Conservation (phyloP, 2,888 invertebrate genomes). For the Harmothoe impar region DNA sequence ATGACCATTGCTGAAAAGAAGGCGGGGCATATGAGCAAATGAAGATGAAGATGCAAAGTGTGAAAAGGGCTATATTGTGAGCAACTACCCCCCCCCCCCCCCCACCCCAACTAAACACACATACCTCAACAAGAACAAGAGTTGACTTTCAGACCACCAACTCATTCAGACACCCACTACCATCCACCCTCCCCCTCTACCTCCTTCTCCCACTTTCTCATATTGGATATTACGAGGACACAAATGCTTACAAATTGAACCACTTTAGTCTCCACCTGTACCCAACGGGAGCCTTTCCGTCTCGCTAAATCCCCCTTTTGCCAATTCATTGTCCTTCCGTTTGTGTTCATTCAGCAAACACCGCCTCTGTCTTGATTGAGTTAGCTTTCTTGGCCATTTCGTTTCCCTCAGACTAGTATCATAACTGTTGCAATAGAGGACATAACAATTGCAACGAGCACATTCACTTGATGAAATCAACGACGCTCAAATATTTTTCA, state of each 20-base stretch:
- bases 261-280: slow-evolving; percentile 42
- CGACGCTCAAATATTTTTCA: slow-evolving; percentile 64
- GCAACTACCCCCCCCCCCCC: too few relatives aligned
- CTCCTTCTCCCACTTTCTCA: not conserved
- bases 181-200: slow-evolving; percentile 7
- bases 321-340: slow-evolving; percentile 44
- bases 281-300: not conserved
- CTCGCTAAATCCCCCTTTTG: not conserved
- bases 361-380: slow-evolving; percentile 47
- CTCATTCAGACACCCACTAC: not conserved
- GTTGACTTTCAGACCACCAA: not conserved
- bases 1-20: too few relatives aligned
- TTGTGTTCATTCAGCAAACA: slow-evolving; percentile 62
- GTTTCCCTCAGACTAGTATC: slow-evolving; percentile 59
- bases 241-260: slow-evolving; percentile 50
- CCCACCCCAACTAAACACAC: too few relatives aligned
- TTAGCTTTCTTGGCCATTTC: slow-evolving; percentile 51
- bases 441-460: slow-evolving; percentile 59
- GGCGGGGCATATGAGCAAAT: too few relatives aligned
- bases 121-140: not conserved
- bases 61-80: too few relatives aligned
- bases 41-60: too few relatives aligned
- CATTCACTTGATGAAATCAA: slow-evolving; percentile 64
- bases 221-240: slow-evolving; percentile 34
- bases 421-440: slow-evolving; percentile 61